Evolutionary conservation across 2,113 vertebrate genomes (phyloP), one percentile per base, ranked within the genome.

Genomic region (Gymnogyps californianus): DNA sequence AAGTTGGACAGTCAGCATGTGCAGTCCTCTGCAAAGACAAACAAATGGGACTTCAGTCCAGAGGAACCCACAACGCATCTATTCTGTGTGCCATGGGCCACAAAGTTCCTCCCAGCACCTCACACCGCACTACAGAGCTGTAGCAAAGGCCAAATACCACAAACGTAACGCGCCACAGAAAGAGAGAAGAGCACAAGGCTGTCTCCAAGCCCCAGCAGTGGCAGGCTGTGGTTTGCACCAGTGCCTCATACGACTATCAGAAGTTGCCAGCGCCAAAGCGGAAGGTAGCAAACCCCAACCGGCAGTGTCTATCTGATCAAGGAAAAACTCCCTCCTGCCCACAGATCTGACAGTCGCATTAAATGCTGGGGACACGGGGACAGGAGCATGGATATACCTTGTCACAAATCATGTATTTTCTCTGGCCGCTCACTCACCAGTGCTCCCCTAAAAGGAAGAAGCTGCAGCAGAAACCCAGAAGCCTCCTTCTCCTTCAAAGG

Each of bases 81-180:
- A 44, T 76, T 78, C n/a, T 31, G 11, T 6, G 2, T 91, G 51
- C 61, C n/a, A 32, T 4, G 21, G 70, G 71, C 71, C 74, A 72
- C 69, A 28, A 25, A 40, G 44, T 52, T 34, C 61, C 49, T 77
- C 65, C 24, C 74, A 76, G 51, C 80, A 94, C 51, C 42, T 92
- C 54, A 84, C 81, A 69, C 52, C 1, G 0, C 19, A 36, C 62
- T 91, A 76, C 62, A 87, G 84, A 91, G 66, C 21, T 80, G 36
- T 64, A 85, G 52, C 74, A 91, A 93, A 96, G 57, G 70, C 40
- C 87, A 90, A 87, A 76, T 52, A 76, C 61, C 54, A 59, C 69
- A 91, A 61, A 87, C 1, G 1, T 28, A 69, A 65, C 0, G 2
- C 31, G 40, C 26, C 87, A 69, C 54, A 90, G 51, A 49, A 66